Evolutionary conservation across 2,888 invertebrate species (phyloP).

Genomic region (Megamerina dolium): DNA sequence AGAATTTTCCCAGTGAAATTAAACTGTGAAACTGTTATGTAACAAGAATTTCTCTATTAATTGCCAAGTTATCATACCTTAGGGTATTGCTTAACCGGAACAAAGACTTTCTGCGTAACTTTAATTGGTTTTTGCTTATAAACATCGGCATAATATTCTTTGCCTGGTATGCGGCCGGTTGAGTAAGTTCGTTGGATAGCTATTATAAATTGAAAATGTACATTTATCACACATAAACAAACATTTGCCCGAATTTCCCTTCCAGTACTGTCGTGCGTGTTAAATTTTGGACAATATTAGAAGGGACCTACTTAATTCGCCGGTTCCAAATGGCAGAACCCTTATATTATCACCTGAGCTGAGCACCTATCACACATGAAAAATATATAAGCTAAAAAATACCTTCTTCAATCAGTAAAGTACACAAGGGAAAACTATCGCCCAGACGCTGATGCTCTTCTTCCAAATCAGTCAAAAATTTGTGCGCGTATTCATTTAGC

Average conservation of each 20-base stretch:
- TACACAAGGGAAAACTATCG: constrained; percentile 38
- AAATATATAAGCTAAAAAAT: too few species aligned
- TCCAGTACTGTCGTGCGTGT: too few species aligned
- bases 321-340: too few species aligned
- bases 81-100: constrained; percentile 49
- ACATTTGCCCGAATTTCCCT: too few species aligned
- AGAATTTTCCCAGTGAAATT: constrained; percentile 92
- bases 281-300: too few species aligned
- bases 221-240: not conserved
- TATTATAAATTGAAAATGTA: constrained; percentile 38
- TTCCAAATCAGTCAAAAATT: constrained; percentile 38
- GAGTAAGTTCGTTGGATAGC: constrained; percentile 68
- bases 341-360: too few species aligned
- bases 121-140: constrained; percentile 56
- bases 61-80: too few species aligned
- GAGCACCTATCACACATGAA: too few species aligned
- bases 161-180: constrained; percentile 60
- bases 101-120: constrained; percentile 44
- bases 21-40: constrained; percentile 66
- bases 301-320: too few species aligned
- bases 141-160: constrained; percentile 68
- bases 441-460: constrained; percentile 35
- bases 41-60: not conserved
- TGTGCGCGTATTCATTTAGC: constrained; percentile 40
- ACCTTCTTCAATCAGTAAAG: constrained; percentile 42